These are phyloP conservation scores for Drymodes brunneopygia DNA, from an alignment of 2,113 vertebrate species.

Conservation along the genomic window DNA sequence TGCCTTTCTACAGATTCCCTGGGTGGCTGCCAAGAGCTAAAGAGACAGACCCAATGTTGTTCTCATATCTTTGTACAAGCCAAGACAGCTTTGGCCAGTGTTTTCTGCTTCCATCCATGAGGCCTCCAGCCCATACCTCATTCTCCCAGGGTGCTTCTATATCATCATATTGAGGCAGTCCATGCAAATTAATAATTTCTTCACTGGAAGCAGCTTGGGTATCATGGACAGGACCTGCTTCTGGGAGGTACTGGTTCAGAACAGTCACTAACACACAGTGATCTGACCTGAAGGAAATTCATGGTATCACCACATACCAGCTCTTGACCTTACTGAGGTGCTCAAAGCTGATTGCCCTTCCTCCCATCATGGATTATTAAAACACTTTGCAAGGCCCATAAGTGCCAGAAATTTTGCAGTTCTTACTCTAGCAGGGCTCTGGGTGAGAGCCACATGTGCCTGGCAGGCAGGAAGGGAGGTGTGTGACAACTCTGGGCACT, in stretches of 20 bases:
- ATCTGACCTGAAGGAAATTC: neutral
- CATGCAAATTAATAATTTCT: neutral
- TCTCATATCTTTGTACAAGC: neutral
- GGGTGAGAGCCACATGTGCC: neutral
- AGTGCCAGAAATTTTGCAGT: neutral
- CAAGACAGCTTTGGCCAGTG: neutral
- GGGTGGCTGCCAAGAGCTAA: conserved; percentile 1
- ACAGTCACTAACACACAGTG: neutral
- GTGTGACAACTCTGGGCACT: neutral
- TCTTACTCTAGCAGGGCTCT: neutral
- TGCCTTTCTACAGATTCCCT: conserved; percentile 11
- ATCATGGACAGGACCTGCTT: neutral
- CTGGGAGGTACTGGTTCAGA: neutral
- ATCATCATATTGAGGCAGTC: neutral
- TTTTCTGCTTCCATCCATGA: neutral
- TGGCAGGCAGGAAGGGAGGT: neutral
- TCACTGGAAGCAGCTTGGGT: neutral
- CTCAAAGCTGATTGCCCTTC: neutral
- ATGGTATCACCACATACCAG: neutral
- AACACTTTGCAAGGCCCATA: neutral
- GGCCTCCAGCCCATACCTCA: neutral
- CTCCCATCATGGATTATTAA: neutral
- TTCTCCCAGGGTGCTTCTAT: neutral
- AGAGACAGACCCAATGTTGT: neutral
- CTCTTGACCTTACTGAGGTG: neutral